Conservation (phyloP, 2,113 vertebrate species). For the Amblyornis subalaris region DNA sequence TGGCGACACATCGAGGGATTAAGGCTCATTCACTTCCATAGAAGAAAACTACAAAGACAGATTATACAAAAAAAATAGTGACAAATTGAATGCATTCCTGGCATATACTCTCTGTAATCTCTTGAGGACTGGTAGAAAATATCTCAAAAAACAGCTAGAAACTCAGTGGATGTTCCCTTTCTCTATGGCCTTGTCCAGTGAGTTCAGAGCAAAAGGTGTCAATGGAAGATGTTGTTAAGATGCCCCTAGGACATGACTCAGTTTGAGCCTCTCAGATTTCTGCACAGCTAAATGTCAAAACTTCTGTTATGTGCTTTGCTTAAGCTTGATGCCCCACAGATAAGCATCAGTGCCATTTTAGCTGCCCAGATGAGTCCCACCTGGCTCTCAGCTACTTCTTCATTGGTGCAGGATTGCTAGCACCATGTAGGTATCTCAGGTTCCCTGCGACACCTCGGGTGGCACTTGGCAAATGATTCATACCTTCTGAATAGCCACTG, state of each 20-base stretch:
- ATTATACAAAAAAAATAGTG: background rate
- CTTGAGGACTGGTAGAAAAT: background rate
- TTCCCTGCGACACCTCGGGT: background rate
- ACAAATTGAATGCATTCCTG: background rate
- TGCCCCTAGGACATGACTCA: background rate
- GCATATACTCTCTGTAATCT: background rate
- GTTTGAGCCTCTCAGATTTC: background rate
- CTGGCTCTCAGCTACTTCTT: background rate
- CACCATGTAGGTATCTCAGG: background rate
- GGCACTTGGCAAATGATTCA: background rate
- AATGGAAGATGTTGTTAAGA: background rate
- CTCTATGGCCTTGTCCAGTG: background rate
- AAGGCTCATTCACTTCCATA: background rate
- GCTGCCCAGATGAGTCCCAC: background rate
- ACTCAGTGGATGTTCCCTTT: background rate
- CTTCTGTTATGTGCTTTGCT: background rate
- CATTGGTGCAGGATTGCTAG: background rate
- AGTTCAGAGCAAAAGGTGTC: background rate
- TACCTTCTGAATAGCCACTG: background rate
- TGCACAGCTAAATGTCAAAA: background rate
- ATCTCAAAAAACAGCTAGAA: background rate
- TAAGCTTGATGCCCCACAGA: background rate
- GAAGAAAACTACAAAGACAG: background rate
- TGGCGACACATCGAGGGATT: fast-evolving
- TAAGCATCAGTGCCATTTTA: background rate